Conservation (phyloP, 2,888 invertebrate genomes). For the Tillus elongatus region DNA sequence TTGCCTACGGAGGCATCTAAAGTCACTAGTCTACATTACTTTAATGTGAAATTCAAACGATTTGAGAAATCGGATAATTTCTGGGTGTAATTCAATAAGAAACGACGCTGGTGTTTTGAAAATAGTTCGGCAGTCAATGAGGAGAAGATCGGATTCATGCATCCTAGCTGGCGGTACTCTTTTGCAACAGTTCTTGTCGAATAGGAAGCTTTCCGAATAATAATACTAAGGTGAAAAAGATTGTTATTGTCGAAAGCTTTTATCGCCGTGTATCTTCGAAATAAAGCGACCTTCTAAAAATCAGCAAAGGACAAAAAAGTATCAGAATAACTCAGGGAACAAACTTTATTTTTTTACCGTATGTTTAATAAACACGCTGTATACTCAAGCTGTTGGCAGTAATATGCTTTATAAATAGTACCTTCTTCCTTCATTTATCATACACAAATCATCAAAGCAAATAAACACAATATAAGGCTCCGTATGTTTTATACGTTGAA, state of each 20-base stretch:
- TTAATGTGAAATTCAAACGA: too few relatives aligned
- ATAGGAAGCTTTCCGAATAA: not conserved
- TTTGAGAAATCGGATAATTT: not conserved
- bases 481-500: too few relatives aligned
- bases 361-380: too few relatives aligned
- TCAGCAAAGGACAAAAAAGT: slow-evolving; percentile 8
- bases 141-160: slow-evolving; percentile 12
- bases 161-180: slow-evolving; percentile 11
- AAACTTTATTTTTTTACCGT: slow-evolving; percentile 4
- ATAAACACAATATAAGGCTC: too few relatives aligned
- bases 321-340: slow-evolving; percentile 4
- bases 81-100: slow-evolving; percentile 6
- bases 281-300: slow-evolving; percentile 5
- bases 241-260: slow-evolving; percentile 7
- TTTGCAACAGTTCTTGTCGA: slow-evolving; percentile 5
- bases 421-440: too few relatives aligned
- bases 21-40: too few relatives aligned
- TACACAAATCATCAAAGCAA: too few relatives aligned
- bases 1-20: not conserved
- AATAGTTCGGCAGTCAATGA: slow-evolving; percentile 4
- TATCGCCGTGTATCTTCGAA: slow-evolving; percentile 7
- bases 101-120: not conserved
- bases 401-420: too few relatives aligned
- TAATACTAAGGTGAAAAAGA: not conserved
- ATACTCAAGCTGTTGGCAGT: too few relatives aligned